These are phyloP conservation scores for Sarcophaga peregrina DNA, from an alignment of 1,140 invertebrate species.

Conservation along the genomic window DNA sequence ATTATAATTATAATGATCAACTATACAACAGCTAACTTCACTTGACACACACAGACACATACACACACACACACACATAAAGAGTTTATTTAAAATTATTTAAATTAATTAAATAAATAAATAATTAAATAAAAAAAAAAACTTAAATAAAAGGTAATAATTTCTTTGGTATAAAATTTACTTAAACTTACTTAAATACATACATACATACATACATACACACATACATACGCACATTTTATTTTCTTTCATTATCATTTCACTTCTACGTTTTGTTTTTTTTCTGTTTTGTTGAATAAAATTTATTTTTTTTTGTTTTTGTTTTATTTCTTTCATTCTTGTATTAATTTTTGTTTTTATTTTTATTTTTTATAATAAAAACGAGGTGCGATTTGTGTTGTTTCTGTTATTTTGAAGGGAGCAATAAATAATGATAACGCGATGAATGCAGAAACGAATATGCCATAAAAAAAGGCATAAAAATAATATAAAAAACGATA, in stretches of 20 bases:
- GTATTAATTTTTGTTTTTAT: slow-evolving; percentile 24
- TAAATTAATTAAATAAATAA: too few relatives aligned
- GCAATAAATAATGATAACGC: slow-evolving; percentile 42
- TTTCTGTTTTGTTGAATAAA: not conserved
- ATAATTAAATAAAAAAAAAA: too few relatives aligned
- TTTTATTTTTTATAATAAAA: not conserved
- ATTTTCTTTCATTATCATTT: not conserved
- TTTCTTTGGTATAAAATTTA: slow-evolving; percentile 6
- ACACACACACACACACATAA: too few relatives aligned
- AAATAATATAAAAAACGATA: not conserved
- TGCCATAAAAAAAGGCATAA: slow-evolving; percentile 3
- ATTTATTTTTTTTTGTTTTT: not conserved
- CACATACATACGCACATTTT: too few relatives aligned
- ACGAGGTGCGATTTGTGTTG: not conserved
- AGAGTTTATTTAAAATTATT: too few relatives aligned
- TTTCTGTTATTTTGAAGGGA: slow-evolving; percentile 28
- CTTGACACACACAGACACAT: not conserved
- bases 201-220: too few relatives aligned
- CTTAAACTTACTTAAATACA: too few relatives aligned
- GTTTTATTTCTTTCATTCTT: not conserved
- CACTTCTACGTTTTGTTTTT: not conserved
- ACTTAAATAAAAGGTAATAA: not conserved
- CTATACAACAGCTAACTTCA: not conserved
- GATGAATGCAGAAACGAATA: slow-evolving; percentile 25
- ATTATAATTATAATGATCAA: not conserved